These are phyloP conservation scores for Hirtodrosophila histrioides DNA, from an alignment of 2,888 invertebrate genomes.

Conservation along the genomic window DNA sequence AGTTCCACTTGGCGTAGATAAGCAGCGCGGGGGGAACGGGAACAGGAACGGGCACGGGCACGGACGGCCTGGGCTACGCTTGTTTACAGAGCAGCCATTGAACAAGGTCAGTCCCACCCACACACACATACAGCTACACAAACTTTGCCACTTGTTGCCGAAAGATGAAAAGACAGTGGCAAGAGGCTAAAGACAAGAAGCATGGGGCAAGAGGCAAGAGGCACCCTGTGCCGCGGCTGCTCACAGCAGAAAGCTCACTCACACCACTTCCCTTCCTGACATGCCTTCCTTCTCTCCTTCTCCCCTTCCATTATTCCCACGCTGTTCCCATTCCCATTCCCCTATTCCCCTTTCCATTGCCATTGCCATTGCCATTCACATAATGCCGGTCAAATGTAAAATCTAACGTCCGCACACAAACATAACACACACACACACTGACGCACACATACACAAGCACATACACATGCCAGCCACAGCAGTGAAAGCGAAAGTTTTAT, in stretches of 20 bases:
- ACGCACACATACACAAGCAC: constrained; percentile 7
- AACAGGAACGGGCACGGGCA: background rate
- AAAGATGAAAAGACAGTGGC: constrained; percentile 5
- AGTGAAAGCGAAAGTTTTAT: constrained; percentile 75
- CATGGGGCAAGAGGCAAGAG: constrained; percentile 20
- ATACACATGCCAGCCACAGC: constrained; percentile 26
- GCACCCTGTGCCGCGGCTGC: constrained; percentile 26
- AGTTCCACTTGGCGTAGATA: constrained; percentile 38
- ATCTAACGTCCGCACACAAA: constrained; percentile 68
- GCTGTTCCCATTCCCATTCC: background rate
- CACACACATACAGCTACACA: constrained; percentile 19
- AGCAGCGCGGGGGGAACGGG: constrained; percentile 5
- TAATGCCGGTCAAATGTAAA: constrained; percentile 76
- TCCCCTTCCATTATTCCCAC: constrained; percentile 1
- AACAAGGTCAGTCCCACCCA: constrained; percentile 57
- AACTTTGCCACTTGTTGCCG: constrained; percentile 49
- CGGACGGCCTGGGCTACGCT: constrained; percentile 12
- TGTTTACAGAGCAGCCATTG: constrained; percentile 46
- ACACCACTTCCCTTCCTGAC: background rate
- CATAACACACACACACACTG: constrained; percentile 21
- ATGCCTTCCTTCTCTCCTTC: background rate
- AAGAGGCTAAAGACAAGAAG: constrained; percentile 13
- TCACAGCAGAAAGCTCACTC: constrained; percentile 21
- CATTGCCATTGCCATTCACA: constrained; percentile 27
- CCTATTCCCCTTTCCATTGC: constrained; percentile 11